Base-by-base conservation (phyloP, 2,888 invertebrate genomes). In the Alloscopus bannaensis region DNA sequence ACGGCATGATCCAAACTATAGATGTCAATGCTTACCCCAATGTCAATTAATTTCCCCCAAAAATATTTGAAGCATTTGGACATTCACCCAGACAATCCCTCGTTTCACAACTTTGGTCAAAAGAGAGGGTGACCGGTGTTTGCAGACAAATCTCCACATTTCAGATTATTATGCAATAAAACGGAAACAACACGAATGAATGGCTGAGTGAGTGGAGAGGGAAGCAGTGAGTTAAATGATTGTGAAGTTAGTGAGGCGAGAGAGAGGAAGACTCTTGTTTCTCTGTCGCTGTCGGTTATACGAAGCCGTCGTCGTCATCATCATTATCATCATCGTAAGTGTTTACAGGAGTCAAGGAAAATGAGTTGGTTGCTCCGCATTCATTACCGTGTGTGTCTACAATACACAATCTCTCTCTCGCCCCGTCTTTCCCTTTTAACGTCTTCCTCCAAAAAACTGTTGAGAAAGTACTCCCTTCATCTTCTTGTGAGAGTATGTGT, bases 261-360 rank as follows among this genome's bases (percentile, higher is more conserved):
- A 28, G 47, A 45, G 59, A 70, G 36, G 26, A 45, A 40, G 55
- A 69, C n/a, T n/a, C n/a, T n/a, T n/a, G n/a, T n/a, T n/a, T n/a
- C n/a, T n/a, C n/a, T n/a, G n/a, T n/a, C n/a, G 40, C 26, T 42
- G 71, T 71, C 31, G 55, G 55, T 71, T 59, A 13, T 69, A 45
- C 42, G 70, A 29, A 50, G 50, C 62, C 71, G 60, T 71, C 50
- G 47, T 71, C 47, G 50, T 71, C 42, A 42, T 69, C 57, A 36
- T 69, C 62, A 29, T 71, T 62, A n/a, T 62, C 62, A 24, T 62
- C 62, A 18, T 57, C 57, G 50, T 64, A 71, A 71, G 71, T 71
- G 71, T 71, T 71, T 71, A 50, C 62, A 71, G 31, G 45, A 71
- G 31, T n/a, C n/a, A n/a, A n/a, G 22, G 52, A 65, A 52, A 66